Evolutionary conservation across 2,113 vertebrate genomes (phyloP).

Genomic region (Cavia porcellus): DNA sequence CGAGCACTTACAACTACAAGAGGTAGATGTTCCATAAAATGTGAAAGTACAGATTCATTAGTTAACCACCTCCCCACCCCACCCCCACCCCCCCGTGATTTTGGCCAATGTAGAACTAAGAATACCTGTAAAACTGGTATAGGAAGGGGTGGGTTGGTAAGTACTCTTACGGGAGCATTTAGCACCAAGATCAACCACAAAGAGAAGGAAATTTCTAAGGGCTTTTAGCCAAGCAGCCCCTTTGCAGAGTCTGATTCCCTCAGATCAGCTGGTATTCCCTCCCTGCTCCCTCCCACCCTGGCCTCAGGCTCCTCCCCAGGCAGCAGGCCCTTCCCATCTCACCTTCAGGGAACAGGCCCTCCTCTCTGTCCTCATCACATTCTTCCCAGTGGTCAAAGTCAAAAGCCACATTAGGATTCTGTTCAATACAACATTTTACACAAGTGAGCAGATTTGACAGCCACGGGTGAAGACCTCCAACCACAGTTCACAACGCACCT

Average conservation of each 20-base stretch:
- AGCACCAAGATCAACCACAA: background rate
- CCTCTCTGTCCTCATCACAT: constrained; percentile 79
- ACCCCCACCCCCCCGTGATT: background rate
- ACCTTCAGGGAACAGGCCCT: constrained; percentile 81
- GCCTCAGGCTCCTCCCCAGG: background rate
- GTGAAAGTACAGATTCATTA: background rate
- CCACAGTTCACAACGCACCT: constrained; percentile 70
- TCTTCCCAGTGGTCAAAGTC: constrained; percentile 90
- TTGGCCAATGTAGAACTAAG: background rate
- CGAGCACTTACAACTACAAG: constrained; percentile 51
- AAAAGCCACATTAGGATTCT: constrained; percentile 87
- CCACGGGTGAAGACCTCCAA: fast-evolving
- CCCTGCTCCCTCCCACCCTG: background rate
- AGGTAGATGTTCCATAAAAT: background rate
- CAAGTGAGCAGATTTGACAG: background rate
- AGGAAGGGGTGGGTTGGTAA: background rate
- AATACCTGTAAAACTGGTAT: background rate
- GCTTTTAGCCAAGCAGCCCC: fast-evolving
- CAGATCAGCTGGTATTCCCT: fast-evolving
- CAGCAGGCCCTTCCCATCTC: constrained; percentile 53
- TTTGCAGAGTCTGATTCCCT: background rate
- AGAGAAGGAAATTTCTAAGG: background rate
- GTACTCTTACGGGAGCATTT: background rate
- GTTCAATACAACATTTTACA: constrained; percentile 56
- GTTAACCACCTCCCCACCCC: too few relatives aligned